Evolutionary conservation across 2,888 invertebrate species (phyloP).

Genomic region (Nephrocerus scutellatus): DNA sequence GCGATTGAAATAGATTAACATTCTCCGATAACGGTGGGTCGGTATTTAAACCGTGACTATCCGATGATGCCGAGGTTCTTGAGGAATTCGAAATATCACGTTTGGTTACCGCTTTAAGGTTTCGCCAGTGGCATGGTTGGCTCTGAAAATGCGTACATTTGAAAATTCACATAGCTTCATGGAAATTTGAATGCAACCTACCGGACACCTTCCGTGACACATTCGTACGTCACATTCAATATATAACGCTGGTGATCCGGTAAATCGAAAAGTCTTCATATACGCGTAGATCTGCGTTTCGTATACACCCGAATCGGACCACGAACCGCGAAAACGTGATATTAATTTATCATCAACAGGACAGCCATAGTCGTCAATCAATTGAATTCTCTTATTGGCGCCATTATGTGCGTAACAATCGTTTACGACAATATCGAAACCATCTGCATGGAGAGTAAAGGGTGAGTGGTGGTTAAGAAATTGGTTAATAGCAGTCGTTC

Average conservation of each 20-base stretch:
- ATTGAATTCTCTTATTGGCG: constrained; percentile 81
- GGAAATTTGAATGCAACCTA: constrained; percentile 48
- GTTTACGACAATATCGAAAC: constrained; percentile 90
- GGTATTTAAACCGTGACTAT: constrained; percentile 32
- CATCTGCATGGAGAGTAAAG: constrained; percentile 56
- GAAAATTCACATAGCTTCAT: background rate
- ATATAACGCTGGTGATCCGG: constrained; percentile 87
- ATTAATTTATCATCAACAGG: constrained; percentile 90
- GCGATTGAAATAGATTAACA: constrained; percentile 80
- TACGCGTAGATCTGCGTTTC: constrained; percentile 93
- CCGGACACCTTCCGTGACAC: constrained; percentile 93
- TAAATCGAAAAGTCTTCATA: constrained; percentile 85
- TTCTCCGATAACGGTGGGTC: constrained; percentile 69
- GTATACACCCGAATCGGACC: constrained; percentile 82
- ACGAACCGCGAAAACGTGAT: constrained; percentile 86
- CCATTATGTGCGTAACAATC: constrained; percentile 93
- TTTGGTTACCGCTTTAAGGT: constrained; percentile 72
- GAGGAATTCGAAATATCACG: constrained; percentile 55
- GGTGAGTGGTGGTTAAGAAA: no score
- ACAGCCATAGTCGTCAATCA: constrained; percentile 88
- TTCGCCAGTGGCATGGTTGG: constrained; percentile 89
- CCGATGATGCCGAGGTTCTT: constrained; percentile 33
- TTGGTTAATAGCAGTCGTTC: no score
- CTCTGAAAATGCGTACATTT: constrained; percentile 53
- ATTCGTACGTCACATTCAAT: constrained; percentile 92